Evolutionary conservation across 2,797 vertebrate species (phyloP), one percentile per base, ranked within the genome.

Genomic region (Notolepis coatsorum): DNA sequence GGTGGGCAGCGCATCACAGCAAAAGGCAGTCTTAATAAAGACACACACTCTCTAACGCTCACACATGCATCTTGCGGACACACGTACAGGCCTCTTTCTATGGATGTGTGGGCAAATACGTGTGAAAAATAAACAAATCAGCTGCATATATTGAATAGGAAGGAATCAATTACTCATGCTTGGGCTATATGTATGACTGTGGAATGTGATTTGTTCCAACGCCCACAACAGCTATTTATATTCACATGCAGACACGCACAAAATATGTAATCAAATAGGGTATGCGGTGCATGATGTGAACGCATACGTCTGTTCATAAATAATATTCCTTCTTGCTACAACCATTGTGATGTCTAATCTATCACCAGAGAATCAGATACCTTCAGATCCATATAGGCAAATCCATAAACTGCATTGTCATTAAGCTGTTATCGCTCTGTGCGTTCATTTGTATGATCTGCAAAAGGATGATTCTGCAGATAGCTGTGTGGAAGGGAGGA

Each of bases 1-100:
- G 85, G 85, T 80, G 72, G 80, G 68, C n/a, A 77, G 68, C 27
- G 74, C 85, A 79, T 62, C 63, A 21, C 47, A 76, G 72, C 74
- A 61, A 68, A 74, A 71, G 2, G 54, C 47, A 49, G n/a, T 41
- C 35, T 73, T 68, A 62, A 71, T 81, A 68, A 60, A 61, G 51
- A 77, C 53, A 58, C 63, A 61, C 71, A 65, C 49, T 1, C 37
- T 18, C 41, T 43, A 25, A 28, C 33, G 65, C 65, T 53, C 52
- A 46, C 30, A 31, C 43, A 28, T 68, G 60, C 51, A 64, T 78
- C 27, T 37, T 23, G 58, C 60, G 70, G 74, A 82, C 68, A 43
- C 24, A 33, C 25, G 31, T 50, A 77, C 30, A 46, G 47, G 28
- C 17, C 38, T 30, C 13, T 25, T 13, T 3, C 27, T 27, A 49